Conservation (phyloP, 2,888 invertebrate species). For the Teleogryllus oceanicus region DNA sequence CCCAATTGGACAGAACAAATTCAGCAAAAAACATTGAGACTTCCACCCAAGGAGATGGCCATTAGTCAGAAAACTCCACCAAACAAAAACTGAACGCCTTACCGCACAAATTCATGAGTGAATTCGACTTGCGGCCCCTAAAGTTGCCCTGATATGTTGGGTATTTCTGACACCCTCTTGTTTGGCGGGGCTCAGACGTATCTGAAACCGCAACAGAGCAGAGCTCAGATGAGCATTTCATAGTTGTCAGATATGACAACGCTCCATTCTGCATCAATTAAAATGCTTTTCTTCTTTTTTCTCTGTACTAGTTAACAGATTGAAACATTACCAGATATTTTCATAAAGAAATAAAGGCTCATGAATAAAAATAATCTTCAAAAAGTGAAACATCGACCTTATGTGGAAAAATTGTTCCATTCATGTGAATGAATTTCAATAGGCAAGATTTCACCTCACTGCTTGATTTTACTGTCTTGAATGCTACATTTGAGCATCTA, state of each 20-base stretch:
- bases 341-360: background rate
- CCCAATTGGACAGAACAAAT: background rate
- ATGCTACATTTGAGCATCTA: background rate
- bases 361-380: background rate
- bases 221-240: conserved; percentile 21
- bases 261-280: background rate
- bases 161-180: conserved; percentile 80
- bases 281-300: background rate
- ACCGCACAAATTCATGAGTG: conserved; percentile 94
- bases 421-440: no score
- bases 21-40: background rate
- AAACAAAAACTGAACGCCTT: conserved; percentile 56
- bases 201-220: conserved; percentile 66
- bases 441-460: no score
- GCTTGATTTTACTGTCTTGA: no score
- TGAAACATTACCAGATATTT: background rate
- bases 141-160: conserved; percentile 80
- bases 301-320: no score
- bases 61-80: conserved; percentile 30
- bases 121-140: conserved; percentile 89
- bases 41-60: background rate
- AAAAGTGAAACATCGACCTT: no score
- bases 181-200: conserved; percentile 71
- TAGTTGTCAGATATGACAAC: background rate
- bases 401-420: no score